phyloP scores from a whole-genome alignment of 2,888 invertebrate species.

The Athalia rosae region DNA sequence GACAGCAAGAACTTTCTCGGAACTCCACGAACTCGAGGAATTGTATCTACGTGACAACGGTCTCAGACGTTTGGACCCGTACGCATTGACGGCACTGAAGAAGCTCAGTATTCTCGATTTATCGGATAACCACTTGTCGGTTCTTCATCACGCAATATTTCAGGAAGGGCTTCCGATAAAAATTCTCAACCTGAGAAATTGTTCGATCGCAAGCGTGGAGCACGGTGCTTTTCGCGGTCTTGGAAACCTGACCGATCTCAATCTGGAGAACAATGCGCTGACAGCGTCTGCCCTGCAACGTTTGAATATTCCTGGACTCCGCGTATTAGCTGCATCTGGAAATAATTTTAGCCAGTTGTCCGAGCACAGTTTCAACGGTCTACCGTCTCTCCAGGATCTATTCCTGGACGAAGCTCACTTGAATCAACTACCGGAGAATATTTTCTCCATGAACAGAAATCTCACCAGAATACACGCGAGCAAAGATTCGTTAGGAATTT shows the following conservation, averaged over 20 bases:
- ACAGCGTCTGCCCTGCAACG: conserved; percentile 82
- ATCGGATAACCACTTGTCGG: conserved; percentile 84
- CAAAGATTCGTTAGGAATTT: conserved; percentile 80
- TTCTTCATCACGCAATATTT: conserved; percentile 84
- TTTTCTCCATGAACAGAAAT: conserved; percentile 86
- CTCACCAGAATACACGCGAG: conserved; percentile 84
- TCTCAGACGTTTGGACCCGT: conserved; percentile 82
- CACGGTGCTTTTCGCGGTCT: conserved; percentile 83
- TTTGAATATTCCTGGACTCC: conserved; percentile 84
- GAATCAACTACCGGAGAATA: conserved; percentile 80
- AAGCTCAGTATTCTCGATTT: conserved; percentile 87
- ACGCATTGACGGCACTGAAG: conserved; percentile 83
- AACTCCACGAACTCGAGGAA: conserved; percentile 87
- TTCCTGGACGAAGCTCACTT: conserved; percentile 83
- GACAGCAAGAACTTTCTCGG: conserved; percentile 85
- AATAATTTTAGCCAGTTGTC: conserved; percentile 87
- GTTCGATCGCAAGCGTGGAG: conserved; percentile 85
- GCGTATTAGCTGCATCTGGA: conserved; percentile 82
- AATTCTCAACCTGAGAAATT: conserved; percentile 84
- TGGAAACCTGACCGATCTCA: conserved; percentile 85
- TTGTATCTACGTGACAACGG: conserved; percentile 85
- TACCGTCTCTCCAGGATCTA: conserved; percentile 86
- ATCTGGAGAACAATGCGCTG: conserved; percentile 84
- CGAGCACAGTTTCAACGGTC: conserved; percentile 83
- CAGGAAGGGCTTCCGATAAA: conserved; percentile 85